A percentile compares a stretch with the other conserved stretches of the same genome.
phyloP scores from a whole-genome alignment of 2,888 invertebrate genomes.

The Cetonia aurata region DNA sequence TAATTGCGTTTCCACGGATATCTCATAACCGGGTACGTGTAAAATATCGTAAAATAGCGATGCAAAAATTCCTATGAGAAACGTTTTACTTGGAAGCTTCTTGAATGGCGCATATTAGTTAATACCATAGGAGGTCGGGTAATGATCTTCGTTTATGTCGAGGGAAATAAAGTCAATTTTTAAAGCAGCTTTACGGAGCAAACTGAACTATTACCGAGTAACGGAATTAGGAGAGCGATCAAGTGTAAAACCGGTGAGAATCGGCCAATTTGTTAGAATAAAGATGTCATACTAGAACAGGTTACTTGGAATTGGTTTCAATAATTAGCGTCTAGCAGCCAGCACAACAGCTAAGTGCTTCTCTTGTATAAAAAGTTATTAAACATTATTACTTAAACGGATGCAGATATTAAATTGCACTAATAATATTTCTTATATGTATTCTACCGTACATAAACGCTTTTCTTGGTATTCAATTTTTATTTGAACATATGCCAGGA shows the following conservation, averaged over 20 bases:
- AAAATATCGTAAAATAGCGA: conserved; percentile 39
- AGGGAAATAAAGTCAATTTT: conserved; percentile 15
- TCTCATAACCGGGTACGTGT: conserved; percentile 16
- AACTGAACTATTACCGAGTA: too few relatives aligned
- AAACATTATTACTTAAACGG: too few relatives aligned
- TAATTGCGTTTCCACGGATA: conserved; percentile 33
- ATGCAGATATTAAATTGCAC: too few relatives aligned
- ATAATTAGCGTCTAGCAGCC: too few relatives aligned
- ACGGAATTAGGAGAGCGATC: background rate
- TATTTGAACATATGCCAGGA: too few relatives aligned
- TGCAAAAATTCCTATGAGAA: conserved; percentile 26
- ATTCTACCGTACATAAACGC: too few relatives aligned
- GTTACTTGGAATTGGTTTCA: too few relatives aligned
- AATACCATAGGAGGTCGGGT: background rate
- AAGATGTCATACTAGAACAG: background rate
- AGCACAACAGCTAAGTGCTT: too few relatives aligned
- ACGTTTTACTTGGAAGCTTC: conserved; percentile 12
- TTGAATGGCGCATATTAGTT: conserved; percentile 11
- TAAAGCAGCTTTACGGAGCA: background rate
- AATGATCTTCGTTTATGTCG: conserved; percentile 14
- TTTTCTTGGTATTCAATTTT: too few relatives aligned
- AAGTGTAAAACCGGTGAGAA: background rate
- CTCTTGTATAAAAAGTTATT: too few relatives aligned
- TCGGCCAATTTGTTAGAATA: background rate
- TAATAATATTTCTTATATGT: too few relatives aligned